Evolutionary conservation across 2,888 invertebrate genomes (phyloP), one percentile per base, ranked within the genome.

Genomic region (Lamproptera curius): DNA sequence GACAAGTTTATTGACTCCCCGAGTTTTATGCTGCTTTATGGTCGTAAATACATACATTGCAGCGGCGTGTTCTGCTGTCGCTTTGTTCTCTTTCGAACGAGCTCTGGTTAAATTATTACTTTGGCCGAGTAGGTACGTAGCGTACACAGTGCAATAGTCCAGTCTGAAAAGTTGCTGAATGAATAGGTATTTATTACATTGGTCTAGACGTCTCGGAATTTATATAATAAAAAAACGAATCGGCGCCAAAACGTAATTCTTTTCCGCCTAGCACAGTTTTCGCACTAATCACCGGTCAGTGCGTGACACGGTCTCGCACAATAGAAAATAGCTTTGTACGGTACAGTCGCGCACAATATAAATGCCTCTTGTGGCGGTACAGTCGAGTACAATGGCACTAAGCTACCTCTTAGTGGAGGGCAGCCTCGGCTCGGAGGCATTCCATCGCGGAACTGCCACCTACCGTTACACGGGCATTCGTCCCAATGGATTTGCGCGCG

Each of bases 401-500:
- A 5, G 11, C n/a, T 11, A 11, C 31, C 28, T 28, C 28, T 11
- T 31, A 13, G 3, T 13, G 5, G 2, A 10, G 31, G n/a, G 13
- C 31, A 31, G 31, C 14, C 35, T 49, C 61, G 57, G 67, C 64
- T 59, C 66, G 59, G 56, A 55, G 63, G 65, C 76, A 80, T 79
- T 77, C 79, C 76, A 67, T 73, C 70, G 78, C 73, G 75, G 73
- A 73, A 75, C 78, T 70, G 68, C 65, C 69, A 67, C 70, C 70
- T 76, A 83, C 86, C 86, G 86, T 86, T 86, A 86, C 64, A 57
- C 58, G 67, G 67, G 65, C 70, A 63, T 70, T 74, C 58, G 63
- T 68, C 74, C 70, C 49, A 48, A 61, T 67, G 74, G 77, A 78
- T 83, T 84, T 74, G 81, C 82, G 77, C 77, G 82, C 83, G 78